Percentiles rank a stretch among this genome's conserved stretches.
Evolutionary conservation across 2,888 invertebrate genomes (phyloP).

Genomic region (Lymantria monacha): DNA sequence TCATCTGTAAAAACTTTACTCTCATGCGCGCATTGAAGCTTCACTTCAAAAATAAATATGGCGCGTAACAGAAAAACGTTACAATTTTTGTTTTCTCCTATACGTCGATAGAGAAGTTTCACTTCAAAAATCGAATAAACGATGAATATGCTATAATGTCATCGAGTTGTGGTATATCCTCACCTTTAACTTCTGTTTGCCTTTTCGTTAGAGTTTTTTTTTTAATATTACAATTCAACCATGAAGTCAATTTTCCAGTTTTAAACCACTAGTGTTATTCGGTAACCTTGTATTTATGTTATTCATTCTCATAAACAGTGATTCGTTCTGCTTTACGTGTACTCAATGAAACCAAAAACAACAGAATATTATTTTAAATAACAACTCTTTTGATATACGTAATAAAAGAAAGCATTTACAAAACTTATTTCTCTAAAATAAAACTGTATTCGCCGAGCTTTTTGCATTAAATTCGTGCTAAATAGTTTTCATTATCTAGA

Average conservation of each 20-base stretch:
- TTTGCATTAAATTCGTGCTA: constrained; percentile 34
- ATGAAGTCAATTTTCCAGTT: background rate
- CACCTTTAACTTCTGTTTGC: too few species aligned
- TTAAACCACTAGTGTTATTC: constrained; percentile 5
- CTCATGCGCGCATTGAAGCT: too few species aligned
- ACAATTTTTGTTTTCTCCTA: too few species aligned
- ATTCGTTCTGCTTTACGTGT: constrained; percentile 14
- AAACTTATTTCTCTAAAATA: constrained; percentile 49
- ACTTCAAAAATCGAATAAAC: too few species aligned
- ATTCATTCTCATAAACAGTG: constrained; percentile 3
- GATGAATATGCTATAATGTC: too few species aligned
- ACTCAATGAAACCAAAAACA: background rate
- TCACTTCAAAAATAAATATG: too few species aligned
- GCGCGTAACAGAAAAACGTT: too few species aligned
- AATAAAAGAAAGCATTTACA: background rate
- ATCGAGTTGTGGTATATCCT: too few species aligned
- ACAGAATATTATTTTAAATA: background rate
- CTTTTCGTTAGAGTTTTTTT: too few species aligned
- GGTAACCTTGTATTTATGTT: constrained; percentile 5
- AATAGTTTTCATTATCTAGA: constrained; percentile 42
- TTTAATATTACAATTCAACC: background rate
- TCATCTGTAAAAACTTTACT: too few species aligned
- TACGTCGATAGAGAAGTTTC: too few species aligned
- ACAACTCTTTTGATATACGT: too few species aligned
- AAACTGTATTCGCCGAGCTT: constrained; percentile 18